phyloP scores from a whole-genome alignment of 2,113 vertebrate genomes.

The Melospiza melodia region DNA sequence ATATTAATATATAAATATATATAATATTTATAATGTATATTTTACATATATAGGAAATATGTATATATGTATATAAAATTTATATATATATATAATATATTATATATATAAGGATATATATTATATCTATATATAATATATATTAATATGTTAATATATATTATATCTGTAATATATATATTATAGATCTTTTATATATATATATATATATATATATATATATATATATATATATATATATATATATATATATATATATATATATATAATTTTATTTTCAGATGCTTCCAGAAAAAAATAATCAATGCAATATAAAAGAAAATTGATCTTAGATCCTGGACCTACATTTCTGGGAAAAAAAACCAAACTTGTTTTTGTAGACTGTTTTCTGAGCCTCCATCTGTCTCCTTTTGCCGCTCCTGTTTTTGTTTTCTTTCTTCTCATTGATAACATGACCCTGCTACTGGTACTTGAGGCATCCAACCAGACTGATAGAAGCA shows the following conservation, averaged over 20 bases:
- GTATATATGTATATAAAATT: no score
- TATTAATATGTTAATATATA: no score
- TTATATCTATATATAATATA: not conserved
- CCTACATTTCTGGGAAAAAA: not conserved
- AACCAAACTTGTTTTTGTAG: not conserved
- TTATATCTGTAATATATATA: not conserved
- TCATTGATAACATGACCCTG: not conserved
- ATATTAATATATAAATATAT: no score
- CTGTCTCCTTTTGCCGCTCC: not conserved
- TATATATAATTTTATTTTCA: not conserved
- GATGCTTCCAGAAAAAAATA: slow-evolving; percentile 12
- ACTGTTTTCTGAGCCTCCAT: not conserved
- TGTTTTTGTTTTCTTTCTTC: not conserved
- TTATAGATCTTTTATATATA: no score
- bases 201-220: no score
- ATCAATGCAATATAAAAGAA: slow-evolving; percentile 10
- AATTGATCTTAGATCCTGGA: not conserved
- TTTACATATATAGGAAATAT: no score
- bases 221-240: no score
- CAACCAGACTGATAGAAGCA: not conserved
- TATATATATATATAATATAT: no score
- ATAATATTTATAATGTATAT: no score
- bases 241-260: no score
- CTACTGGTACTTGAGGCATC: not conserved
- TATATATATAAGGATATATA: no score